A percentile compares a stretch with the other conserved stretches of the same genome.
These are phyloP conservation scores for Theretra japonica DNA, from an alignment of 2,888 invertebrate species.

Conservation along the genomic window DNA sequence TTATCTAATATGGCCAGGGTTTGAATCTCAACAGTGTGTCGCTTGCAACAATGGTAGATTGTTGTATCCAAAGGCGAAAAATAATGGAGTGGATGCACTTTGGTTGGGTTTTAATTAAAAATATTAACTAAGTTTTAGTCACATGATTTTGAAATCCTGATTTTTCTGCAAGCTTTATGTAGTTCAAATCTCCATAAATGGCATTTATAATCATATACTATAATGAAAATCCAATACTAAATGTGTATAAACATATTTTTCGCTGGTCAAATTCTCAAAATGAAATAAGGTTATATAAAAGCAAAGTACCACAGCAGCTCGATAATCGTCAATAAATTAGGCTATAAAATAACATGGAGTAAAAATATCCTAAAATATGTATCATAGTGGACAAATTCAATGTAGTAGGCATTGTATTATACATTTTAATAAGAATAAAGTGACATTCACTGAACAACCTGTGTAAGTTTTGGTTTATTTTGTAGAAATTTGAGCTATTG, in stretches of 20 bases:
- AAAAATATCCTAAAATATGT: conserved; percentile 25
- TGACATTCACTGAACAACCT: neutral
- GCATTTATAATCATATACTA: neutral
- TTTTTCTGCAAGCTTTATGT: too few relatives aligned
- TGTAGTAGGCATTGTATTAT: conserved; percentile 24
- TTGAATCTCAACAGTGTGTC: too few relatives aligned
- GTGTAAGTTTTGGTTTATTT: neutral
- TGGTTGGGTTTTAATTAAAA: too few relatives aligned
- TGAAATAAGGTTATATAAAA: neutral
- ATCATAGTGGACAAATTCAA: conserved; percentile 19
- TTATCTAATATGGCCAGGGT: too few relatives aligned
- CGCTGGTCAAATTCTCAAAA: neutral
- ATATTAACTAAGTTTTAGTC: too few relatives aligned
- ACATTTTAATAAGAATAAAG: conserved; percentile 6
- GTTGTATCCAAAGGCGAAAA: too few relatives aligned
- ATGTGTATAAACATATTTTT: too few relatives aligned
- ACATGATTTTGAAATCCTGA: too few relatives aligned
- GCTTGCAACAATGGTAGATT: too few relatives aligned
- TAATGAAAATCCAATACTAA: too few relatives aligned
- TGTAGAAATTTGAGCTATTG: neutral
- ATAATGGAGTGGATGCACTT: too few relatives aligned
- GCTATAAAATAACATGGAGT: neutral
- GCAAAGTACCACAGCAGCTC: neutral
- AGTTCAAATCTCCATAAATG: neutral
- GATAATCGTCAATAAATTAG: conserved; percentile 7